Base-by-base conservation (phyloP, 2,888 invertebrate species). In the Nomada lathburiana region DNA sequence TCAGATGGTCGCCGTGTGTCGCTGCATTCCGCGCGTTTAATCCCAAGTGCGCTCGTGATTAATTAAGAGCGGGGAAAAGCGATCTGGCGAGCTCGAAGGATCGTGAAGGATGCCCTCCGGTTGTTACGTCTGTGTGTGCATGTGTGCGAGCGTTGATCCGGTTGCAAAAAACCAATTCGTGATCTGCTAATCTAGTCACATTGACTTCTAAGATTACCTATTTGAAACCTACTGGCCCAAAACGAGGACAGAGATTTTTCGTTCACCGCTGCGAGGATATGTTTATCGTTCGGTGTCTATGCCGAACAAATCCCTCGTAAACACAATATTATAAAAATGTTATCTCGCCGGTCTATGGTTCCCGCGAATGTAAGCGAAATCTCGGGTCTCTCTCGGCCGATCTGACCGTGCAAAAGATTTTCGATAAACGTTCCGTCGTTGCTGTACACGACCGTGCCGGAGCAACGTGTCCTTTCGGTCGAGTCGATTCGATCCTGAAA, bases 181-280 rank as follows among this genome's bases (percentile, higher is more conserved):
- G 83, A 83, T 83, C 74, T 83, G 83, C 79, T 60, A 64, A 75
- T 83, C 83, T 83, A 83, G 83, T 83, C 83, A 69, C 69, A 77
- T 77, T 77, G 77, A 83, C 77, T 73, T 77, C 2, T 83, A 73
- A 69, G 73, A 83, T 70, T 62, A 69, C 47, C 52, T 59, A 57
- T 53, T 7, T 10, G 71, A 42, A 64, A 26, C 57, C 57, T 73
- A 26, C 68, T 55, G 55, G 23, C 44, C 80, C 42, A 57, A 68
- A 81, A 73, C 68, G 67, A 10, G 73, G 55, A 80, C 52, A 44
- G 10, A 13, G 29, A 71, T 26, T 36, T 68, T 44, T 47, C 52
- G 23, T 20, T 36, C n/a, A 53, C 60, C 23, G 23, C n/a, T 13
- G 5, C 20, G n/a, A 57, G n/a, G 44, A 60, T 74, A 50, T 60